Evolutionary conservation across 2,888 invertebrate genomes (phyloP), one percentile per base, ranked within the genome.

Genomic region (Drosophila picticornis): DNA sequence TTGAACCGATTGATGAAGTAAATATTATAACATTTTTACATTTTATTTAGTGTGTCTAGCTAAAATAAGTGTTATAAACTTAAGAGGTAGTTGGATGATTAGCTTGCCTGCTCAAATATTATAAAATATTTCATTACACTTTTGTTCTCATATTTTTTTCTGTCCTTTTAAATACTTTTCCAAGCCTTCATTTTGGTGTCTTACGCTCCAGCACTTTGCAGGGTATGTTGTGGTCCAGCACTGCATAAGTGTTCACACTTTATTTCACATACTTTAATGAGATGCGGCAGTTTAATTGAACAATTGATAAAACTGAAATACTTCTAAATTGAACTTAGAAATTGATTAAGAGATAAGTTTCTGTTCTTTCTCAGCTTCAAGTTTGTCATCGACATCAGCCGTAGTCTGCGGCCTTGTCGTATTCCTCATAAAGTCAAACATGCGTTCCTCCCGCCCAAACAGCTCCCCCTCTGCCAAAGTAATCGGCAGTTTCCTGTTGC

Each of bases 401-500:
- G 29, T 40, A 3, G 34, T 11, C 27, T 63, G 22, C 5, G 48
- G 11, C 55, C 51, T 58, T 4, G 32, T 29, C 0, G 16, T 46
- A 2, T 25, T 11, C 10, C 58, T 61, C 19, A 85, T 27, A 34
- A 86, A 86, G 36, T 81, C 88, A 22, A 85, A 85, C 69, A 89
- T 84, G 25, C 75, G 43, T 22, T 86, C 86, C 0, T 50, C 68
- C 48, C 32, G 52, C 56, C 85, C 85, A 31, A 86, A 86, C 57
- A 57, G 48, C 22, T 86, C 85, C 2, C 85, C 85, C 31, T 86
- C 85, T 4, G 70, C 72, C 50, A 86, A 43, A 1, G 69, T 61
- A 48, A 90, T 80, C 13, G 85, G 83, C 53, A 86, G 61, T 67
- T 85, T 88, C 0, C 72, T 69, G 31, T 78, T 92, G 32, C 94